Conservation (phyloP, 2,797 vertebrate species). For the Lepidocolaptes lacrymiger region DNA sequence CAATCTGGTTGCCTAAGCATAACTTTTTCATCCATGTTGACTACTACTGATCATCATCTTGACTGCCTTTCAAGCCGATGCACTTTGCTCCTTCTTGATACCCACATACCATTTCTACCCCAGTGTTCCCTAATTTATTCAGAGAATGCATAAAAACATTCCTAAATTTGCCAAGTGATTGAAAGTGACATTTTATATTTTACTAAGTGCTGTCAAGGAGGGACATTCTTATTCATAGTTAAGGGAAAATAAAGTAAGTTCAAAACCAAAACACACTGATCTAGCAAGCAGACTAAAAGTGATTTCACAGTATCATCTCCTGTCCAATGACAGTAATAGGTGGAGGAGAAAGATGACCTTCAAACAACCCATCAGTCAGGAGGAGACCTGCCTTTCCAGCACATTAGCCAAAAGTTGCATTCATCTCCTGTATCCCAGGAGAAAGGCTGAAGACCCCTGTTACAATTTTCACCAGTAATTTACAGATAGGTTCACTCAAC, state of each 20-base stretch:
- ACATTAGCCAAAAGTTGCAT: background rate
- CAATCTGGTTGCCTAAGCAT: background rate
- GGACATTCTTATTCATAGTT: background rate
- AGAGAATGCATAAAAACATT: background rate
- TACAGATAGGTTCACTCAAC: background rate
- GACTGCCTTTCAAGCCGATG: background rate
- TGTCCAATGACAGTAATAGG: background rate
- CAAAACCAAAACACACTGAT: background rate
- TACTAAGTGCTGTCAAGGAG: background rate
- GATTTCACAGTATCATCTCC: background rate
- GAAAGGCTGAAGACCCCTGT: background rate
- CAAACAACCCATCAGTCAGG: background rate
- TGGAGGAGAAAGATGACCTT: background rate
- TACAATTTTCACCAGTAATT: background rate
- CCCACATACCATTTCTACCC: background rate
- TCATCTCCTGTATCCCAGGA: background rate
- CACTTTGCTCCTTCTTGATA: background rate
- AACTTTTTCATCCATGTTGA: background rate
- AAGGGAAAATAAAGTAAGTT: background rate
- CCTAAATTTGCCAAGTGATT: background rate
- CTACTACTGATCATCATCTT: background rate
- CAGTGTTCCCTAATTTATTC: background rate
- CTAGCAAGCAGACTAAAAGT: background rate
- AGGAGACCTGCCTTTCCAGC: background rate
- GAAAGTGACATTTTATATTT: background rate